Evolutionary conservation across 1,140 invertebrate genomes (phyloP).

Genomic region (Leptinotarsa lineolata): DNA sequence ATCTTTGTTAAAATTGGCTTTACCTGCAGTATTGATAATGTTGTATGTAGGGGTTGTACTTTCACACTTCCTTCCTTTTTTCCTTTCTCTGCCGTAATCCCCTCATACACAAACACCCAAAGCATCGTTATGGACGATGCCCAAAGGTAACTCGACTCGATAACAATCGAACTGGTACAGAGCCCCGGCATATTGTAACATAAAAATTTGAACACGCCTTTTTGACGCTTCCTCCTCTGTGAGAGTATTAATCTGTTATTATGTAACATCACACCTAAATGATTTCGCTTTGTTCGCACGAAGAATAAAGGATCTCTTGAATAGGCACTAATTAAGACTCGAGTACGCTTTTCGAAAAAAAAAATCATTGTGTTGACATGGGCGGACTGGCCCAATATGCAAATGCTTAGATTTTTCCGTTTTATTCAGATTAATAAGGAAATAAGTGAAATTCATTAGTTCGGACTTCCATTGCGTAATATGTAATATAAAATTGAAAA

Average conservation of each 20-base stretch:
- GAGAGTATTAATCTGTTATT: conserved; percentile 19
- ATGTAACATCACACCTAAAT: conserved; percentile 17
- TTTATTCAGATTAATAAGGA: too few species aligned
- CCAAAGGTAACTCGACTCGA: not conserved
- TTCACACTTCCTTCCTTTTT: not conserved
- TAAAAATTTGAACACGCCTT: conserved; percentile 4
- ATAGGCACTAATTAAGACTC: conserved; percentile 7
- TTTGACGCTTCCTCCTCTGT: conserved; percentile 8
- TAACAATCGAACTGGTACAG: not conserved
- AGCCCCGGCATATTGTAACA: not conserved
- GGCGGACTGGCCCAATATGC: too few species aligned
- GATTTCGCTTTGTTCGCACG: not conserved
- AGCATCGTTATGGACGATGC: too few species aligned
- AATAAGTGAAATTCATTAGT: too few species aligned
- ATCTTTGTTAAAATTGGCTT: too few species aligned
- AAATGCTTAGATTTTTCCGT: too few species aligned
- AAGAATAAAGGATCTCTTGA: conserved; percentile 12
- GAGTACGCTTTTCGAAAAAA: not conserved
- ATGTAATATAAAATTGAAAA: too few species aligned
- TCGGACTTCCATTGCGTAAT: too few species aligned
- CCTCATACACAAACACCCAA: not conserved
- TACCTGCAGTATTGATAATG: too few species aligned
- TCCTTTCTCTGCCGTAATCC: not conserved
- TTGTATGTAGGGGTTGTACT: not conserved
- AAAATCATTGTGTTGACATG: not conserved